A percentile compares a stretch with the other conserved stretches of the same genome.
Conservation (phyloP, 2,888 invertebrate species). For the Tanypteryx hageni region DNA sequence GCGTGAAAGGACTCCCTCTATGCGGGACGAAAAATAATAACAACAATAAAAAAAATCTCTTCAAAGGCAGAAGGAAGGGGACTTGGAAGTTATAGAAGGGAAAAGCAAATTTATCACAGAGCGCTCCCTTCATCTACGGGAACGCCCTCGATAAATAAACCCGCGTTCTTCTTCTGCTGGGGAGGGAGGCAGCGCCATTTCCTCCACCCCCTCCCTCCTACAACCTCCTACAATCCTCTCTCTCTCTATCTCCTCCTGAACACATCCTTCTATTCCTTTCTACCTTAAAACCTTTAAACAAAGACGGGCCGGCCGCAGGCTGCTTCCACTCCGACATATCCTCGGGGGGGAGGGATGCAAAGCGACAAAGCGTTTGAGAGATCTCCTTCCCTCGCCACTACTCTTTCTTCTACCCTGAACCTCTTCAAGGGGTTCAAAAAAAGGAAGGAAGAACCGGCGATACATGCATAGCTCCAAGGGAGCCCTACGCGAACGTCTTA, state of each 20-base stretch:
- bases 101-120: neutral
- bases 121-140: neutral
- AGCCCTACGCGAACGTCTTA: neutral
- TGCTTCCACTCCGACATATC: neutral
- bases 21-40: constrained; percentile 16
- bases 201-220: neutral
- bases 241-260: neutral
- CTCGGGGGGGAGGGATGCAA: neutral
- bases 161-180: neutral
- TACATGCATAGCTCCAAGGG: neutral
- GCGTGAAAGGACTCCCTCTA: neutral
- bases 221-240: neutral
- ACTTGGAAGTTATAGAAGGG: too few relatives aligned
- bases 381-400: neutral
- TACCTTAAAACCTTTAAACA: constrained; percentile 20
- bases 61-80: neutral
- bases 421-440: neutral
- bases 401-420: neutral
- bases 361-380: neutral
- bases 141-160: constrained; percentile 24
- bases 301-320: neutral
- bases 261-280: neutral
- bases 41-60: neutral
- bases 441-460: neutral
- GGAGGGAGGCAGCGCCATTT: neutral